Evolutionary conservation across 1,140 invertebrate species (phyloP), one percentile per base, ranked within the genome.

Genomic region (Riptortus pedestris): DNA sequence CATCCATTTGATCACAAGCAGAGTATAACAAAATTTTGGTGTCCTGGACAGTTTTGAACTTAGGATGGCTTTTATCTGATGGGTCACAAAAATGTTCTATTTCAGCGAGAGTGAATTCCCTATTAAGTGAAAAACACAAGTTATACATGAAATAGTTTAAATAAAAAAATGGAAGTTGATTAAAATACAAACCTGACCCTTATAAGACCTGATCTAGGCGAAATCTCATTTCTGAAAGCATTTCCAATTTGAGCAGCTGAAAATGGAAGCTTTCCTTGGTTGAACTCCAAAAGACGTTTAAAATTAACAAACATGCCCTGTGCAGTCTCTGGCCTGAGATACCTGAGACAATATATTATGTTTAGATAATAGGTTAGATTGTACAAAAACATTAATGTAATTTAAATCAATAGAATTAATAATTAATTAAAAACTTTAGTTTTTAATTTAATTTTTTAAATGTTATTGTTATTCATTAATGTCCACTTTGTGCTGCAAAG

Each of bases 221-320:
- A 99, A 67, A 99, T 99, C 81, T 99, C 97, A 80, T 99, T 99
- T 68, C 97, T 83, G 73, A 99, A 99, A 0, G 96, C 87, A 72
- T 96, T 94, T 26, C 96, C 93, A 79, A 97, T 96, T 78, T 98
- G 96, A 11, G 97, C 96, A 64, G 92, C 95, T 66, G 96, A 96
- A 80, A 99, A 99, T 51, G 97, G 97, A 12, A 99, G 74, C 70
- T 85, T 85, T 0, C 94, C 94, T 75, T 97, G 92, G 76, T 99
- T 99, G 73, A 99, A 99, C 74, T 97, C 94, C 38, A 99, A 73
- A 2, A 99, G 77, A 22, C 96, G 78, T 75, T 97, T 96, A 72
- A 99, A 99, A 75, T 99, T 99, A 0, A 99, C 96, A 79, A 99
- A 99, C 64, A 99, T 99, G 26, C 96, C 96, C 77, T 99, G 97